Base-by-base conservation (phyloP, 2,888 invertebrate genomes). In the Drosophila cracens region DNA sequence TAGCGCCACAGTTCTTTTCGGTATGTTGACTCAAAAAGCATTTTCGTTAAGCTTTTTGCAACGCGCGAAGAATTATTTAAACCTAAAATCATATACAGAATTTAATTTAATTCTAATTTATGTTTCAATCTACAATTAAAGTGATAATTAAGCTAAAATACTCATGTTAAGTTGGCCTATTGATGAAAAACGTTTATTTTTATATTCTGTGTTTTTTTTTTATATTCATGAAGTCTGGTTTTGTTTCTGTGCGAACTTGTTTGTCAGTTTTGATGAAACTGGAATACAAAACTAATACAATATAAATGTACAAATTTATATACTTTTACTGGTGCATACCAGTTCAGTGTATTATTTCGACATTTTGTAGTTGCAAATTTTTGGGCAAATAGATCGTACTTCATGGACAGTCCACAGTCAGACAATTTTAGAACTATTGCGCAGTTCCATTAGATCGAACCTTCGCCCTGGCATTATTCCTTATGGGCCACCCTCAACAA, bases 361-460 rank as follows among this genome's bases (percentile, higher is more conserved):
- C 34, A 13, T 25, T 13, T 33, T 27, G 8, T 18, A 59, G 27
- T 34, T 13, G 25, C 8, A 13, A 49, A 52, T 40, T 21, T 34
- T 21, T n/a, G 25, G 33, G 31, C 21, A 25, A 36, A 33, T 27
- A n/a, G 36, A 40, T 58, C 68, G 34, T n/a, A 16, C 18, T 52
- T 52, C 46, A 48, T 38, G 52, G 49, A 36, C 31, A 63, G 25
- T 33, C 11, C 3, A 64, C n/a, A 43, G 10, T 40, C 38, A 34
- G 31, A 31, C 58, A 76, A 48, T 51, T 70, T 27, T 11, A 40
- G 36, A 38, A 38, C 40, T 79, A 62, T 59, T 79, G 67, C 64
- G 68, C 67, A 71, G 43, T 60, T 48, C 18, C 1, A 31, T n/a
- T 13, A 40, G 46, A 38, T 48, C 18, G 43, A 31, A 31, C 58